Conservation (phyloP, 2,113 vertebrate genomes). For the Gasterosteus nipponicus region DNA sequence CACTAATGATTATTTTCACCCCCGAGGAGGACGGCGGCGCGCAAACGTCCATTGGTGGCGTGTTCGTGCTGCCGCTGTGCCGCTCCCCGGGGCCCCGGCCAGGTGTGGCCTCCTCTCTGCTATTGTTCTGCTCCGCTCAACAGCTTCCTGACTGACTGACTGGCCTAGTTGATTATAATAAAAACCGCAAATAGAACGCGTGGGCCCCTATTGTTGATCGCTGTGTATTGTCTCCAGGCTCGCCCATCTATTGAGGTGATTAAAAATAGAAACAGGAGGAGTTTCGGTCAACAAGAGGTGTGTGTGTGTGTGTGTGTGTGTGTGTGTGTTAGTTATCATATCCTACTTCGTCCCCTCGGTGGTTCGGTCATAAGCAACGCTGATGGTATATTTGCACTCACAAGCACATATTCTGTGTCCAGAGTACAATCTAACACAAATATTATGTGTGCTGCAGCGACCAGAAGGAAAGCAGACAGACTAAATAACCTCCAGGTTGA, state of each 20-base stretch:
- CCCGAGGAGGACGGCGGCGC: conserved; percentile 12
- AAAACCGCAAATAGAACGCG: conserved; percentile 44
- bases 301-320: background rate
- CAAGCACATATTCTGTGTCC: background rate
- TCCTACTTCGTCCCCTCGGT: background rate
- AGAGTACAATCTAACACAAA: conserved; percentile 6
- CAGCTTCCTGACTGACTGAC: conserved; percentile 66
- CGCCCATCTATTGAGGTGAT: conserved; percentile 6
- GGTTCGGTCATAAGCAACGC: conserved; percentile 1
- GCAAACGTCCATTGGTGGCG: conserved; percentile 21
- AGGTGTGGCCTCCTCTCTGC: conserved; percentile 68
- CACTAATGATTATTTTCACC: conserved; percentile 14
- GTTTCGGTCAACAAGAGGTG: conserved; percentile 33
- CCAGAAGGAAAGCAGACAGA: conserved; percentile 47
- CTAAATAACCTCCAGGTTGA: conserved; percentile 66
- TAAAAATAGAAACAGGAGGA: conserved; percentile 38
- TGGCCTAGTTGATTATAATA: conserved; percentile 39
- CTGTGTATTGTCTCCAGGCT: conserved; percentile 34
- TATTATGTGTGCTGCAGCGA: conserved; percentile 18
- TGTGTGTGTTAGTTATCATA: background rate
- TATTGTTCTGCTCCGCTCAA: conserved; percentile 70
- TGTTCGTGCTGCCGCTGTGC: conserved; percentile 49
- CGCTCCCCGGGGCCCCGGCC: conserved; percentile 70
- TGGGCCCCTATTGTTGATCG: conserved; percentile 19
- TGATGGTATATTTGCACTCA: background rate